Base-by-base conservation (phyloP, 2,113 vertebrate species). In the Phylloscopus trochiloides region DNA sequence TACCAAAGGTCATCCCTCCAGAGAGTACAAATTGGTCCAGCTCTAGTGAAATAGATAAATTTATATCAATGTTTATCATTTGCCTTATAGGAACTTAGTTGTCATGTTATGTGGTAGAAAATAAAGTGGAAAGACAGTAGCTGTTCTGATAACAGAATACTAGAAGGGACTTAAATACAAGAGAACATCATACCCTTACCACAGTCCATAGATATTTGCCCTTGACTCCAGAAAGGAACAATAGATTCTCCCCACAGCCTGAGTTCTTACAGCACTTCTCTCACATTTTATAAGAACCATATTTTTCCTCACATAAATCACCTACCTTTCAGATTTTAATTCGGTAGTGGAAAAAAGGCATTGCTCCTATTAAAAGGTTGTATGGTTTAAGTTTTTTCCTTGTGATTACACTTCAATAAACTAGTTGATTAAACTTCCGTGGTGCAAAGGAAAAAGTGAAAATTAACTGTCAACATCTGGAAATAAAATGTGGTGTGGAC, bases 1-100 rank as follows among this genome's bases (percentile, higher is more conserved):
- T 65, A 79, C 43, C 80, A 97, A 94, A 95, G 74, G 54, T 81
- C 58, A 86, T 72, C 43, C 22, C 29, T 70, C 36, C 10, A 66
- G 47, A 90, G n/a, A 70, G 12, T 32, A 76, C 19, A 92, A 79
- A 90, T 54, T 76, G 22, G 17, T 67, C 42, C 52, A 79, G 15
- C 8, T 76, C 38, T 58, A 45, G 18, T 40, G 50, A 43, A 91
- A 71, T 38, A 79, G 83, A 90, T 54, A 57, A 48, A 61, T 79
- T 34, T 73, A 52, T 82, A 68, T 81, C 58, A 85, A 3, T 68
- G 12, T 72, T 21, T 70, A 80, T 48, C 1, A 29, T 61, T 68
- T 12, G 2, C n/a, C 11, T 61, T 45, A 45, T 5, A 61, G 16
- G 3, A 94, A 77, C 7, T 38, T 26, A 57, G 18, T 36, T 94